Percentiles rank a stretch among this genome's conserved stretches.
phyloP scores from a whole-genome alignment of 2,797 vertebrate genomes.

The Pantherophis vulpinus region DNA sequence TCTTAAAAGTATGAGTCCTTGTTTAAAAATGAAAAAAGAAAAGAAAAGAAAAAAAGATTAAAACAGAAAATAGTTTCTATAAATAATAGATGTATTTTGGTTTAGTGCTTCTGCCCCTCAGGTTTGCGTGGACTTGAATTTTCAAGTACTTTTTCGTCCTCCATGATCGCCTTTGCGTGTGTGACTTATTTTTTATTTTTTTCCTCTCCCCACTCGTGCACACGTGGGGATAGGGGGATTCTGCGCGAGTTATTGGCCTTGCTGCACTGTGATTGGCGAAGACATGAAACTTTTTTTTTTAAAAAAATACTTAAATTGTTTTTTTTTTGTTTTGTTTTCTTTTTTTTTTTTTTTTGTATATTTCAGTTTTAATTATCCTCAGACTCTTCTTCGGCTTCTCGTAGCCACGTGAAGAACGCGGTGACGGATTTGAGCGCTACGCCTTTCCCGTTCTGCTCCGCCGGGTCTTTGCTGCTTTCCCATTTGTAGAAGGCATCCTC shows the following conservation, averaged over 20 bases:
- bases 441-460: slow-evolving; percentile 91
- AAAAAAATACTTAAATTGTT: slow-evolving; percentile 81
- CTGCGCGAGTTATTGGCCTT: slow-evolving; percentile 76
- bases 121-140: slow-evolving; percentile 80
- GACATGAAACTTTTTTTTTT: slow-evolving; percentile 72
- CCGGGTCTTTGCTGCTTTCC: slow-evolving; percentile 94
- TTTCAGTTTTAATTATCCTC: slow-evolving; percentile 91
- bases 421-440: slow-evolving; percentile 95
- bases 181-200: slow-evolving; percentile 24
- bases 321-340: slow-evolving; percentile 43
- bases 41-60: slow-evolving; percentile 79
- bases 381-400: slow-evolving; percentile 96
- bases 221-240: slow-evolving; percentile 71
- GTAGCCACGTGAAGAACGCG: slow-evolving; percentile 95
- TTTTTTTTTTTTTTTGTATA: slow-evolving; percentile 61
- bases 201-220: slow-evolving; percentile 74
- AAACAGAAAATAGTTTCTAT: slow-evolving; percentile 99
- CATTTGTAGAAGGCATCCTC: slow-evolving; percentile 98
- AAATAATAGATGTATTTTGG: slow-evolving; percentile 93
- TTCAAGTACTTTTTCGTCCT: slow-evolving; percentile 79
- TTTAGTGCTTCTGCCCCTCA: slow-evolving; percentile 86
- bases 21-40: slow-evolving; percentile 85
- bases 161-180: slow-evolving; percentile 73
- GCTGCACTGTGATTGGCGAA: slow-evolving; percentile 80
- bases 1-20: slow-evolving; percentile 78